Base-by-base conservation (phyloP, 1,140 invertebrate species). In the Drosophila santomea region DNA sequence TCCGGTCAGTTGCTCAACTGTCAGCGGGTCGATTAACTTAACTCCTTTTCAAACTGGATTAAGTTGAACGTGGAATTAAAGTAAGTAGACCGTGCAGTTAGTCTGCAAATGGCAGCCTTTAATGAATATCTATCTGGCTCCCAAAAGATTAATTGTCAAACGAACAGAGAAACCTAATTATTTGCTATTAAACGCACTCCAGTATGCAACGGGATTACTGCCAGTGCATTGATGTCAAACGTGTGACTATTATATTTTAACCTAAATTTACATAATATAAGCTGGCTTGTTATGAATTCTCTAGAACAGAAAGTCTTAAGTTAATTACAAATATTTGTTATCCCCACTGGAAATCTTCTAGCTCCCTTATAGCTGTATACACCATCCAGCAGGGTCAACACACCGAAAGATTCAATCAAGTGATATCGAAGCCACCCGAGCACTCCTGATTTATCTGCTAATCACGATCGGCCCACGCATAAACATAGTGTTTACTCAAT, bases 401-500 rank as follows among this genome's bases (percentile, higher is more conserved):
- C 12, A 15, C 73, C 55, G 23, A 4, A 8, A 67, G 55, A 76
- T 76, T 76, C 43, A 76, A 76, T 77, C 73, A 68, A 61, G 10
- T 36, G 64, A 71, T 77, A 60, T 47, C 10, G 35, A 32, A 51
- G 61, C 54, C 55, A 38, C 6, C 35, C 54, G 36, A 43, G 14
- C 39, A 44, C 23, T 74, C 48, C 63, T 76, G 48, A 76, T 77
- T 55, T 60, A 76, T 68, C 60, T 39, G 38, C 56, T 83, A 80
- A 84, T 84, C 80, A 84, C 72, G 59, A 76, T 80, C 55, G 54
- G 12, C 80, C 72, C 62, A 67, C 77, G 76, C 67, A 73, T 68
- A 50, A 67, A 66, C 57, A 41, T 50, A 43, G 58, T 57, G 51
- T 76, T 67, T 76, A 67, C 62, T 54, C 78, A 80, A 71, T 80